phyloP scores from a whole-genome alignment of 2,797 vertebrate species.

The Rhinogobio ventralis region DNA sequence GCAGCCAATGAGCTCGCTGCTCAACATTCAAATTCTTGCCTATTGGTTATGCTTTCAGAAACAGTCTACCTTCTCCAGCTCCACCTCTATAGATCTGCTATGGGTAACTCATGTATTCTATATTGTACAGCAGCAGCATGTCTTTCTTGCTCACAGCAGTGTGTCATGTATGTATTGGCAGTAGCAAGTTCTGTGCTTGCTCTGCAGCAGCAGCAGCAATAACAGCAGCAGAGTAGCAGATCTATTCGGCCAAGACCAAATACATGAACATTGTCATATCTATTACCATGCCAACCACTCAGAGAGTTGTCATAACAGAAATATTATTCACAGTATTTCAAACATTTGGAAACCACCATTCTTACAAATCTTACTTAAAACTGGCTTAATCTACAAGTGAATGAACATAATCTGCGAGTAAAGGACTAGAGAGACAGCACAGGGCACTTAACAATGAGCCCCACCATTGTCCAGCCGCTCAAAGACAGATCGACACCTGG shows the following conservation, averaged over 20 bases:
- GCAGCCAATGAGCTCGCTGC: no score
- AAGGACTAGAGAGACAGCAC: conserved; percentile 33
- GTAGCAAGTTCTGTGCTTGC: background rate
- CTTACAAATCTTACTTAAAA: background rate
- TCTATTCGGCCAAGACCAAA: background rate
- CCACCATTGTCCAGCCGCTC: conserved; percentile 60
- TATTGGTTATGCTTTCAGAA: background rate
- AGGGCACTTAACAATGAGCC: conserved; percentile 73
- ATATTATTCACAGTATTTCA: background rate
- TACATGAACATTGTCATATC: no score
- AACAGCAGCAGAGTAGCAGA: background rate
- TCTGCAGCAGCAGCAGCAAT: no score
- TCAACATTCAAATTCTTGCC: no score
- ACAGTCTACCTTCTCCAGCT: background rate
- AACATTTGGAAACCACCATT: background rate
- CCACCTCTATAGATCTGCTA: background rate
- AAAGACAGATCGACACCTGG: conserved; percentile 72
- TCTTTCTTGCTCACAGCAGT: background rate
- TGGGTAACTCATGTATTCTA: background rate
- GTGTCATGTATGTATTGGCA: background rate
- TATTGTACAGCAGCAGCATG: background rate
- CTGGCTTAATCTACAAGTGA: background rate
- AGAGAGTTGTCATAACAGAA: no score
- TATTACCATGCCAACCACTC: no score
- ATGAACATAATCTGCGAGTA: background rate